These are phyloP conservation scores for Entelurus aequoreus DNA, from an alignment of 2,113 vertebrate genomes.

Conservation along the genomic window DNA sequence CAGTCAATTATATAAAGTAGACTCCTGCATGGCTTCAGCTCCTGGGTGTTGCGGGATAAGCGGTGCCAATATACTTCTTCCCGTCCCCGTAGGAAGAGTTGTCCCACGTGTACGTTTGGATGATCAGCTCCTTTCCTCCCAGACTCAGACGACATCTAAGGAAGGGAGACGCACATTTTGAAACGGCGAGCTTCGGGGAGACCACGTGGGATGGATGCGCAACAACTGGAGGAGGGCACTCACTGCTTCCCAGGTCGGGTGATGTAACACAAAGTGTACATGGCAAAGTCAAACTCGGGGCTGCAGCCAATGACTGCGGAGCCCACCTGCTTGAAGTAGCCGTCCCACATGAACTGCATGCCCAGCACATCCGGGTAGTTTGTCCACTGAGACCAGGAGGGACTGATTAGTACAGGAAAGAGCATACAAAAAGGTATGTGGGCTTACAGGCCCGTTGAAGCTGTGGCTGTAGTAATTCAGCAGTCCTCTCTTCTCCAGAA, in stretches of 20 bases:
- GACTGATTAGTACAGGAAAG: not conserved
- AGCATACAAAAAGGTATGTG: not conserved
- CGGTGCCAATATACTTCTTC: conserved; percentile 83
- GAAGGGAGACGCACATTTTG: conserved; percentile 5
- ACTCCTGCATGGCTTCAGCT: not conserved
- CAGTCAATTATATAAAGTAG: not conserved
- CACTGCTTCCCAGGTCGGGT: conserved; percentile 81
- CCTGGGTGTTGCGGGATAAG: conserved; percentile 72
- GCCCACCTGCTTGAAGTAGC: conserved; percentile 87
- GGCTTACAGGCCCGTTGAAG: conserved; percentile 84
- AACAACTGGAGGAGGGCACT: conserved; percentile 47
- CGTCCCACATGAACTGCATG: conserved; percentile 89
- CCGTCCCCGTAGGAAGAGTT: conserved; percentile 78
- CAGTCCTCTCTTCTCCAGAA: conserved; percentile 76
- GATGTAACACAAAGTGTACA: conserved; percentile 89
- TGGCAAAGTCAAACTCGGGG: conserved; percentile 88
- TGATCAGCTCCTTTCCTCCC: conserved; percentile 72
- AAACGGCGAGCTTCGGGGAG: not conserved
- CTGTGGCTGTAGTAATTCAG: conserved; percentile 90
- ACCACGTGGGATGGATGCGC: too few species aligned
- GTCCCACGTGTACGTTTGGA: conserved; percentile 89
- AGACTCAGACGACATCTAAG: conserved; percentile 82
- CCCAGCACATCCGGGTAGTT: conserved; percentile 83
- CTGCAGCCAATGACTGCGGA: conserved; percentile 87
- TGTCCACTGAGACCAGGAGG: conserved; percentile 73